A percentile compares a stretch with the other conserved stretches of the same genome.
Conservation (phyloP, 2,888 invertebrate genomes). For the Eudemis profundana region DNA sequence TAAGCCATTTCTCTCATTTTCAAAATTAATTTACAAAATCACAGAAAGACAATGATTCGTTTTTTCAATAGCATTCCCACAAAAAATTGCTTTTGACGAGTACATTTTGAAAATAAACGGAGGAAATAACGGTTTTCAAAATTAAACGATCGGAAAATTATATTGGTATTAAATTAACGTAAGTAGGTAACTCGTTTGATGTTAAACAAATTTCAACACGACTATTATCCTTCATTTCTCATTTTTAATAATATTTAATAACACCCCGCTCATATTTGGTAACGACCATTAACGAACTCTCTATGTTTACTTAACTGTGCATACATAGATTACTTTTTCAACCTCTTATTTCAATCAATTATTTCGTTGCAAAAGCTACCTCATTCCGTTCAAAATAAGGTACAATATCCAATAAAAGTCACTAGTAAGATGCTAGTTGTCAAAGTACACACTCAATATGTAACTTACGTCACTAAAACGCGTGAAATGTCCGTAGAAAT, state of each 20-base stretch:
- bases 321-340: background rate
- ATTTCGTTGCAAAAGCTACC: background rate
- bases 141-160: no score
- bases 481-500: constrained; percentile 37
- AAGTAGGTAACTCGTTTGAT: background rate
- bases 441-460: background rate
- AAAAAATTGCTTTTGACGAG: no score
- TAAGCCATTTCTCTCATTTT: no score
- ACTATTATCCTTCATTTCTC: background rate
- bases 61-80: no score
- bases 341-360: background rate
- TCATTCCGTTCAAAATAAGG: background rate
- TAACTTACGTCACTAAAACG: constrained; percentile 34
- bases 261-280: constrained; percentile 3
- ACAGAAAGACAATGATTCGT: no score
- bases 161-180: no score
- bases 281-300: constrained; percentile 1
- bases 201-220: background rate
- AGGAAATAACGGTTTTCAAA: no score
- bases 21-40: no score
- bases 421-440: background rate
- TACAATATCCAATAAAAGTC: background rate
- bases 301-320: constrained; percentile 20
- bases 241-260: constrained; percentile 11
- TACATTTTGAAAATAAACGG: no score